These are phyloP conservation scores for Chroicocephalus ridibundus DNA, from an alignment of 2,113 vertebrate species.

Conservation along the genomic window DNA sequence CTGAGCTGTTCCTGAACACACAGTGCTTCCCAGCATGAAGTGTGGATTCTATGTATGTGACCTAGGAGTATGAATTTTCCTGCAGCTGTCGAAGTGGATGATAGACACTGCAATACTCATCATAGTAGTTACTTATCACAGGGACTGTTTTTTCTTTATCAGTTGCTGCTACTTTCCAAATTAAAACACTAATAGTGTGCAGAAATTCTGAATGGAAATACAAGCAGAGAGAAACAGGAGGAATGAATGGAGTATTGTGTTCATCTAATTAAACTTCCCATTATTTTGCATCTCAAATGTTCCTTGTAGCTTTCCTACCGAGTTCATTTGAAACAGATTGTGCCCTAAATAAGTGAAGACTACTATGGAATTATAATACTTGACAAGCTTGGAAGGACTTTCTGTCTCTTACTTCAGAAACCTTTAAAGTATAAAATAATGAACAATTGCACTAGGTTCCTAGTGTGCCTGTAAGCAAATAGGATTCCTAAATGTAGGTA, in stretches of 20 bases:
- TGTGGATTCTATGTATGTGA: background rate
- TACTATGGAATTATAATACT: background rate
- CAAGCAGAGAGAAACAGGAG: background rate
- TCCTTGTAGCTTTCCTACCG: background rate
- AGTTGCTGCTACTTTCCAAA: background rate
- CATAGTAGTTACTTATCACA: background rate
- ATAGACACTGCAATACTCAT: background rate
- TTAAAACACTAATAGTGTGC: background rate
- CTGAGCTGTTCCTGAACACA: background rate
- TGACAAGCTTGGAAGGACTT: background rate
- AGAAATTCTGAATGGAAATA: background rate
- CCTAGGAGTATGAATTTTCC: background rate
- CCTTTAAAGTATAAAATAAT: background rate
- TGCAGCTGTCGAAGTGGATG: background rate
- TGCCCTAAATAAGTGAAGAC: background rate
- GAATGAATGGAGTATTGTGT: background rate
- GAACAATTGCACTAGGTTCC: background rate
- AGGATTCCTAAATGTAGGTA: background rate
- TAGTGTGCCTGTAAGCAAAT: background rate
- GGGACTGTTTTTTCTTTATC: background rate
- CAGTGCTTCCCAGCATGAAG: background rate
- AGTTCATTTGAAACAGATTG: background rate
- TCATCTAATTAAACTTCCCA: background rate
- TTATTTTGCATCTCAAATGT: background rate
- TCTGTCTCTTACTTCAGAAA: background rate